Evolutionary conservation across 1,140 invertebrate species (phyloP).

Genomic region (Arctopsyche grandis): DNA sequence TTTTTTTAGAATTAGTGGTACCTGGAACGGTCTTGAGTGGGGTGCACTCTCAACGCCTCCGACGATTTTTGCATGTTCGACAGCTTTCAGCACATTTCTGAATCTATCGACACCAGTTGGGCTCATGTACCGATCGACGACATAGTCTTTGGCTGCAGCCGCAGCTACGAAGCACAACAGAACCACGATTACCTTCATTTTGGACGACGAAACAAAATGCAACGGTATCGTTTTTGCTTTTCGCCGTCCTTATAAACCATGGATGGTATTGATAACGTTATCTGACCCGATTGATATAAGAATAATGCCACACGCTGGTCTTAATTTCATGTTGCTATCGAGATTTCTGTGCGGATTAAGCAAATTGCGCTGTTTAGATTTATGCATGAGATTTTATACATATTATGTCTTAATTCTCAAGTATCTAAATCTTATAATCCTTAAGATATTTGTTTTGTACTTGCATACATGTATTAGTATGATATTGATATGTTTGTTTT

Average conservation of each 20-base stretch:
- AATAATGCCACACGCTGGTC: no score
- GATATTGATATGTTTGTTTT: no score
- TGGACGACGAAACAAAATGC: not conserved
- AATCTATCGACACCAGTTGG: slow-evolving; percentile 46
- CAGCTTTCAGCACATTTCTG: slow-evolving; percentile 42
- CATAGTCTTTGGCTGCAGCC: slow-evolving; percentile 18
- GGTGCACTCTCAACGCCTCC: slow-evolving; percentile 47
- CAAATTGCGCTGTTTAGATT: no score
- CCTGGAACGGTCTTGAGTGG: slow-evolving; percentile 50
- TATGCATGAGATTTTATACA: no score
- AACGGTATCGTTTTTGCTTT: not conserved
- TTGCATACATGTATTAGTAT: no score
- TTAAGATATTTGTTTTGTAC: no score
- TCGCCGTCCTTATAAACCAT: not conserved
- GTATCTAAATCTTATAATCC: no score
- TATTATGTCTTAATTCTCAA: no score
- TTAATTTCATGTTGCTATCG: no score
- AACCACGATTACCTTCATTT: slow-evolving; percentile 44
- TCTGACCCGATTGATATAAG: not conserved
- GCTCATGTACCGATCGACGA: slow-evolving; percentile 45
- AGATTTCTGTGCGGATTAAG: no score
- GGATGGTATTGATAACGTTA: not conserved
- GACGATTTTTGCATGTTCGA: slow-evolving; percentile 39
- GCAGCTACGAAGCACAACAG: slow-evolving; percentile 39
- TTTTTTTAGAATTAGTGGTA: not conserved